Percentiles rank a stretch among this genome's conserved stretches.
These are phyloP conservation scores for Bufo bufo DNA, from an alignment of 2,113 vertebrate species.

Conservation along the genomic window DNA sequence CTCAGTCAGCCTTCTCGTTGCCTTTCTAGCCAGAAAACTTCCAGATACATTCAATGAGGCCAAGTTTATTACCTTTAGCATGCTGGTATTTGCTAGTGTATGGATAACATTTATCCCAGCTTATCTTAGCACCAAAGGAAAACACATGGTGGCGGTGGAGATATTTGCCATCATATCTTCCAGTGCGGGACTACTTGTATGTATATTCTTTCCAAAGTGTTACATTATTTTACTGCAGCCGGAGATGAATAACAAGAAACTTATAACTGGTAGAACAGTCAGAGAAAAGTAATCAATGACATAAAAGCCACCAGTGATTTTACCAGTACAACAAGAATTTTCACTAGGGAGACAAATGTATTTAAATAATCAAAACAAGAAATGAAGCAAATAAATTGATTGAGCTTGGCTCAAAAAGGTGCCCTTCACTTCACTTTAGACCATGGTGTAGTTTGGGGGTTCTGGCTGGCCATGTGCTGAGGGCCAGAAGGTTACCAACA, in stretches of 20 bases:
- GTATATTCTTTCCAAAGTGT: slow-evolving; percentile 37
- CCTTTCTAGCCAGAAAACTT: slow-evolving; percentile 57
- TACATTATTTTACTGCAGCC: slow-evolving; percentile 59
- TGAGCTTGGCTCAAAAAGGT: too few species aligned
- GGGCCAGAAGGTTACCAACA: too few species aligned
- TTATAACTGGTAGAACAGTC: slow-evolving; percentile 42
- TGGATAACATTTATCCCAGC: slow-evolving; percentile 55
- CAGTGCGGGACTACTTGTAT: slow-evolving; percentile 38
- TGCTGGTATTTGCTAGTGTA: slow-evolving; percentile 59
- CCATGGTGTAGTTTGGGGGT: too few species aligned
- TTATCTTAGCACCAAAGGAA: slow-evolving; percentile 53
- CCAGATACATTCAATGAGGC: slow-evolving; percentile 62
- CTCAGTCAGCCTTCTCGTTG: slow-evolving; percentile 49
- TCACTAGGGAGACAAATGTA: too few species aligned
- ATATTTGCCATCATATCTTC: slow-evolving; percentile 60
- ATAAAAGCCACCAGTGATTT: not conserved
- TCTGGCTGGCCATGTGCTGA: too few species aligned
- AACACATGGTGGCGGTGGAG: slow-evolving; percentile 58
- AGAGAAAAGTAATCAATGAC: not conserved
- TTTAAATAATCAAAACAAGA: too few species aligned
- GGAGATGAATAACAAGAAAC: slow-evolving; percentile 53
- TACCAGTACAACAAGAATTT: not conserved
- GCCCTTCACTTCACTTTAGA: too few species aligned
- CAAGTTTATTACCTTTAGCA: slow-evolving; percentile 61
- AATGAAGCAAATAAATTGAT: too few species aligned